Conservation (phyloP, 2,888 invertebrate species). For the Metallyticus violacea region DNA sequence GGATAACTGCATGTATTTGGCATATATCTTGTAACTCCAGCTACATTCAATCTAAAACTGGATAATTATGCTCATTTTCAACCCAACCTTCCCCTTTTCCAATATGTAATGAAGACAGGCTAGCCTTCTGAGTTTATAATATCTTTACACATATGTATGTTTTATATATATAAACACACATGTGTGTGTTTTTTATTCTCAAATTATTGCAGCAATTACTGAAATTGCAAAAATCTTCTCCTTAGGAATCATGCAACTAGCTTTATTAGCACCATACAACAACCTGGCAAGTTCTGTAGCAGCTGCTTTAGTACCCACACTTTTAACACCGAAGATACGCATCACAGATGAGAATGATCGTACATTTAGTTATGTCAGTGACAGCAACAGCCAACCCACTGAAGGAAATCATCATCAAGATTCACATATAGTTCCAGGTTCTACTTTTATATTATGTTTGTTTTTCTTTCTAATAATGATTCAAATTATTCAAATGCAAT, state of each 20-base stretch:
- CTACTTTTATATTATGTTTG: background rate
- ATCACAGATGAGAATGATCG: slow-evolving; percentile 48
- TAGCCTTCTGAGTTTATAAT: background rate
- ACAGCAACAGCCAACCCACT: slow-evolving; percentile 38
- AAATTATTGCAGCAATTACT: background rate
- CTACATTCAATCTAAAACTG: no score
- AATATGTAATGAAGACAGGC: no score
- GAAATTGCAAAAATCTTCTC: background rate
- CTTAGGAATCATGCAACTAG: slow-evolving; percentile 52
- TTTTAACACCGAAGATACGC: slow-evolving; percentile 46
- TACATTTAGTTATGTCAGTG: slow-evolving; percentile 44
- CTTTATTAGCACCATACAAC: slow-evolving; percentile 54
- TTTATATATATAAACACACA: background rate
- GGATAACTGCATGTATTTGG: no score
- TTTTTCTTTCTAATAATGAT: no score
- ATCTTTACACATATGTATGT: background rate
- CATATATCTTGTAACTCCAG: no score
- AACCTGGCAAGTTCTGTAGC: slow-evolving; percentile 53
- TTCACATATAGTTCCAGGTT: slow-evolving; percentile 4
- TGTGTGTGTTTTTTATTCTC: background rate
- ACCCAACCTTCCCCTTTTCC: background rate
- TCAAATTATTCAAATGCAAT: no score
- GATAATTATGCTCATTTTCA: background rate
- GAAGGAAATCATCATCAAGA: slow-evolving; percentile 25
- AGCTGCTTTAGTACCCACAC: slow-evolving; percentile 52